Base-by-base conservation (phyloP, 2,113 vertebrate species). In the Apaloderma vittatum region DNA sequence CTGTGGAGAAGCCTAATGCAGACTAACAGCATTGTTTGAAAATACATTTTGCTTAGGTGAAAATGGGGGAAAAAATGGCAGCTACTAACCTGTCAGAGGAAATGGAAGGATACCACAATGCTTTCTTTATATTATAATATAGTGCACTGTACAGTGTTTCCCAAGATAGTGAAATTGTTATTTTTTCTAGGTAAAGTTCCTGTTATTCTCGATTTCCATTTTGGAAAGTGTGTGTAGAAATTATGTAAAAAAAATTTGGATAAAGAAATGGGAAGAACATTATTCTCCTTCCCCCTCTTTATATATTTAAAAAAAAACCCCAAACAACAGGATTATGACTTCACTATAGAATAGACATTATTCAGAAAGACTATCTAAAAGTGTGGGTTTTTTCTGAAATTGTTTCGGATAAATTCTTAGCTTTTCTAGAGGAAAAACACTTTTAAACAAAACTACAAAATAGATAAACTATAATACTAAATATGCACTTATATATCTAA, bases 221-320 rank as follows among this genome's bases (percentile, higher is more conserved):
- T 81, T 58, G 73, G 32, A 37, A 89, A 87, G 26, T 18, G 62
- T 48, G 9, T 66, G 30, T 14, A 46, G 46, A 78, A 87, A 71
- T 23, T 26, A 13, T 3, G 1, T 74, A 19, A 73, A 66, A 66
- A 49, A n/a, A 5, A 45, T 65, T 22, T 34, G 16, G 26, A 40
- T 74, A 49, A 82, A 74, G 29, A 54, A 74, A 2, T 21, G 65
- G 36, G 3, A 16, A 67, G 79, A 59, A 26, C 15, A 29, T 68
- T 49, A 6, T 40, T 34, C 46, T 26, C 2, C 4, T 52, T 26
- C 3, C 4, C 1, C 3, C 2, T 2, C 15, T 21, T 36, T 1
- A 4, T 37, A 24, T 34, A 6, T 63, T 61, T 76, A 48, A 11
- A 45, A 10, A 58, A 73, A 58, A 4, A 4, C 27, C 40, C 37